Evolutionary conservation across 2,113 vertebrate genomes (phyloP).

Genomic region (Cheilinus undulatus): DNA sequence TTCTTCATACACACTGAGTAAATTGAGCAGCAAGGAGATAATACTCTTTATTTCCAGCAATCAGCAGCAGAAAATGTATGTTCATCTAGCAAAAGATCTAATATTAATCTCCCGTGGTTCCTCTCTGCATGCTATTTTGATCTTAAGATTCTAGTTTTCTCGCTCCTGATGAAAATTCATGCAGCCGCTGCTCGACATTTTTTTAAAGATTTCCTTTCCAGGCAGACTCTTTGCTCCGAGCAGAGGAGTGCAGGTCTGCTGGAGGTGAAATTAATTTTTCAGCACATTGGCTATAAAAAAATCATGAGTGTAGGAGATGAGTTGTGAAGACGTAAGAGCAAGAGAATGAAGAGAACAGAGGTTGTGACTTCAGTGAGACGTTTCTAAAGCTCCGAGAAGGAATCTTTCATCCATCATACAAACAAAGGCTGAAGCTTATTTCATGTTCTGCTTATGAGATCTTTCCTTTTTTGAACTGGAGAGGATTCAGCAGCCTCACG

Average conservation of each 20-base stretch:
- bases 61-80: slow-evolving; percentile 56
- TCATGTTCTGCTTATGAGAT: slow-evolving; percentile 64
- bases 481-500: slow-evolving; percentile 40
- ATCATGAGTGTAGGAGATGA: slow-evolving; percentile 78
- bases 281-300: slow-evolving; percentile 79
- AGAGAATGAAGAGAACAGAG: slow-evolving; percentile 71
- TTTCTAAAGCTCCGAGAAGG: slow-evolving; percentile 56
- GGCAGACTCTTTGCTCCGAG: slow-evolving; percentile 65
- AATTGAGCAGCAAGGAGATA: slow-evolving; percentile 65
- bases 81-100: slow-evolving; percentile 55
- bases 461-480: slow-evolving; percentile 34
- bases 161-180: slow-evolving; percentile 73
- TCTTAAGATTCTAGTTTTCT: slow-evolving; percentile 60
- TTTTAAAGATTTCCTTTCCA: slow-evolving; percentile 54
- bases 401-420: slow-evolving; percentile 78
- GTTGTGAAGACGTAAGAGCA: slow-evolving; percentile 64
- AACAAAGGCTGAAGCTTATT: slow-evolving; percentile 76
- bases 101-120: slow-evolving; percentile 65
- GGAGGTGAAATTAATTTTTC: slow-evolving; percentile 83
- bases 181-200: slow-evolving; percentile 56
- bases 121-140: slow-evolving; percentile 50
- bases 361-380: slow-evolving; percentile 66
- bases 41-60: slow-evolving; percentile 57
- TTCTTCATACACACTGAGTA: slow-evolving; percentile 35
- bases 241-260: slow-evolving; percentile 77